Conservation (phyloP, 2,888 invertebrate species). For the Seira musarum region DNA sequence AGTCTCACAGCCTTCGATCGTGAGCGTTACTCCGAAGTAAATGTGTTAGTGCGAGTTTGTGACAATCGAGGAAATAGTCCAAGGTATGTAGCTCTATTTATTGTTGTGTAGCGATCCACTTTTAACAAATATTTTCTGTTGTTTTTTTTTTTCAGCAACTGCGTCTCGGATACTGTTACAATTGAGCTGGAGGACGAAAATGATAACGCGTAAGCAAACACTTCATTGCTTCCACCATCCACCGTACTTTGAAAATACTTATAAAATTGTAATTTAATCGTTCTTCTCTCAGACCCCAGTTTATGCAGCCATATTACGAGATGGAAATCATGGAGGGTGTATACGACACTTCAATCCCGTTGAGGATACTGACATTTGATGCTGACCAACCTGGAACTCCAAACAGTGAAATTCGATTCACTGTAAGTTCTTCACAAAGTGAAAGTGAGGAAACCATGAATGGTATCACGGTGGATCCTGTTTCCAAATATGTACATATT, state of each 20-base stretch:
- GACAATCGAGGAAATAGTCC: constrained; percentile 86
- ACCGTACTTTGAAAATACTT: not conserved
- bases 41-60: constrained; percentile 88
- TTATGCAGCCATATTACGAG: constrained; percentile 86
- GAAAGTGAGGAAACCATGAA: not conserved
- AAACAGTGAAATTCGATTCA: constrained; percentile 87
- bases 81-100: not conserved
- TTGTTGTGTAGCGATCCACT: not conserved
- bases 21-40: constrained; percentile 86
- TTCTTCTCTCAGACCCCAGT: constrained; percentile 78
- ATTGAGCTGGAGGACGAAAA: constrained; percentile 71
- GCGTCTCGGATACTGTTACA: constrained; percentile 74
- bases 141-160: not conserved
- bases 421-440: constrained; percentile 75
- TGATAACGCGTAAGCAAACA: constrained; percentile 33
- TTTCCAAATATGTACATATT: not conserved
- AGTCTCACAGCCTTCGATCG: constrained; percentile 85
- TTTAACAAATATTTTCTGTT: too few species aligned
- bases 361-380: constrained; percentile 86
- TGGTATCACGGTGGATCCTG: not conserved
- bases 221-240: too few species aligned
- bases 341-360: constrained; percentile 80
- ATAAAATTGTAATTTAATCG: not conserved
- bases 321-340: constrained; percentile 87
- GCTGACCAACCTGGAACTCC: constrained; percentile 83